phyloP scores from a whole-genome alignment of 92 coral and sea anemone species.

The Hydrozoanthus gracilis region DNA sequence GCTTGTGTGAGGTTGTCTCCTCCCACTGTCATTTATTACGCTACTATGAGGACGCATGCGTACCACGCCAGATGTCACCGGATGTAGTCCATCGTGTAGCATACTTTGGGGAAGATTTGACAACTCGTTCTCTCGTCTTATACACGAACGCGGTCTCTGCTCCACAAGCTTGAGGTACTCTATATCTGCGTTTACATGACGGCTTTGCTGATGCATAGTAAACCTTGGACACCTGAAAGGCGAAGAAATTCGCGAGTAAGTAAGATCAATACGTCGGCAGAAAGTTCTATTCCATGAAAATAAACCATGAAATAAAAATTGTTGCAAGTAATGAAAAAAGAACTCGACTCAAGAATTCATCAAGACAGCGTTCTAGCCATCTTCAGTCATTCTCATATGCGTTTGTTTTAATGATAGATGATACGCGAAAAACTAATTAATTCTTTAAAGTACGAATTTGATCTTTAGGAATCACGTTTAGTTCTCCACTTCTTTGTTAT shows the following conservation, averaged over 20 bases:
- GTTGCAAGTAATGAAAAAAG: no score
- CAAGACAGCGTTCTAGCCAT: no score
- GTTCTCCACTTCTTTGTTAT: no score
- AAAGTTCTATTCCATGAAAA: no score
- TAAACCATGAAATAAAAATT: no score
- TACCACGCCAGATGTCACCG: conserved; percentile 49
- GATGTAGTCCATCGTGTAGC: conserved; percentile 66
- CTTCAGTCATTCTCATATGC: no score
- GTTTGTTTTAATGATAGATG: no score
- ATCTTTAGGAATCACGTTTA: no score
- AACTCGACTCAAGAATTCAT: no score
- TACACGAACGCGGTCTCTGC: conserved; percentile 63
- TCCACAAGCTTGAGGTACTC: conserved; percentile 59
- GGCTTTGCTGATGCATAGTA: conserved; percentile 83
- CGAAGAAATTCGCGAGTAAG: neutral
- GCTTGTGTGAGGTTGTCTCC: conserved; percentile 64
- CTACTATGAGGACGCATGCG: conserved; percentile 77
- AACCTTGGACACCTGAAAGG: conserved; percentile 90
- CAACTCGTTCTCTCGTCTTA: conserved; percentile 55
- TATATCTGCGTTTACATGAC: conserved; percentile 13
- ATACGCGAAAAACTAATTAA: no score
- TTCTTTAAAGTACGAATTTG: no score
- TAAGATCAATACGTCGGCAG: neutral
- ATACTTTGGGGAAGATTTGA: conserved; percentile 70
- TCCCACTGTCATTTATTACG: conserved; percentile 34